Evolutionary conservation across 2,888 invertebrate species (phyloP), one percentile per base, ranked within the genome.

Genomic region (Limnephilus lunatus): DNA sequence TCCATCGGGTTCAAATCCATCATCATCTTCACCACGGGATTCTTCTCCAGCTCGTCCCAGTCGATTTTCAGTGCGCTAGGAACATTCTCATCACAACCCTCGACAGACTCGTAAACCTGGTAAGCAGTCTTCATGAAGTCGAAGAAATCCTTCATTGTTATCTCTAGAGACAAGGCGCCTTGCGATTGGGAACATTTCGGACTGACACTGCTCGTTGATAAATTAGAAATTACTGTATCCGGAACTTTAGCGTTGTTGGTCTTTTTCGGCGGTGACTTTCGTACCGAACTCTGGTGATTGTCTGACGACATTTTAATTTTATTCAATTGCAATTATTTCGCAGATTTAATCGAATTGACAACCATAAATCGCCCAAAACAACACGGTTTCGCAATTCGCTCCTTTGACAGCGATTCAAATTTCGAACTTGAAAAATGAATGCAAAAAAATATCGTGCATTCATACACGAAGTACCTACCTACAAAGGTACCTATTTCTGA

Each of bases 91-190:
- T 96, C 95, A 11, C 94, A 96, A 95, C 94, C 93, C 90, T 94
- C 93, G 81, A 93, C 93, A 25, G 92, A 93, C 85, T 94, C 94
- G 85, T 93, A 93, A 93, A 97, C 97, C 95, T 97, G 97, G 95
- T 97, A 98, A 0, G 97, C 97, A 12, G 97, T 97, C 94, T 97
- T 97, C 95, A 98, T 96, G 94, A 97, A 97, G 94, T 97, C 97
- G 94, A 98, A 97, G 94, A 98, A 97, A 94, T 97, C 97, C 94
- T 97, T 97, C 12, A 97, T 97, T 0, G 97, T 97, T 89, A 97
- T 97, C 95, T 97, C 97, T 14, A 91, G 32, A 12, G 88, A 68
- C 9, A 87, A 30, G 0, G 81, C 91, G 1, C 31, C 81, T 32
- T 81, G 87, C 44, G 83, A 90, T 68, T 68, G 68, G n/a, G 90